A percentile compares a stretch with the other conserved stretches of the same genome.
phyloP scores from a whole-genome alignment of 2,888 invertebrate species.

The Dusona sp. region DNA sequence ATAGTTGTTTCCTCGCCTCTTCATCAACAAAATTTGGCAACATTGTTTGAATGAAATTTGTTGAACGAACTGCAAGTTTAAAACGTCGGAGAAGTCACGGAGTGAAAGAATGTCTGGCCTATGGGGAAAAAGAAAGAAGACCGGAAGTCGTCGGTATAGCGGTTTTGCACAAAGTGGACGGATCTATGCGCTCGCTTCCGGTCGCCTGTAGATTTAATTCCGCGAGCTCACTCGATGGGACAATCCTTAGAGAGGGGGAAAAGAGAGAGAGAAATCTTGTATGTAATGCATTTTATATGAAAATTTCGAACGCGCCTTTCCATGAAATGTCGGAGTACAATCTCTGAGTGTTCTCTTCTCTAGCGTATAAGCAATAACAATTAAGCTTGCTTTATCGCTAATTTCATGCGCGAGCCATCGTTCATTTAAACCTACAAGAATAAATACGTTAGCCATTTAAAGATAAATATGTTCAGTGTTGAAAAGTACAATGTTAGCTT shows the following conservation, averaged over 20 bases:
- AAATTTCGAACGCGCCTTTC: slow-evolving; percentile 64
- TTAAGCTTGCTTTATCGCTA: slow-evolving; percentile 77
- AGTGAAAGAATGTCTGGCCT: slow-evolving; percentile 8
- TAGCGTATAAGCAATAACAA: slow-evolving; percentile 81
- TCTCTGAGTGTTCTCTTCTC: slow-evolving; percentile 57
- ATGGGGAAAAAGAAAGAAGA: slow-evolving; percentile 26
- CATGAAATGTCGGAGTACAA: slow-evolving; percentile 52
- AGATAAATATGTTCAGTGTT: background rate
- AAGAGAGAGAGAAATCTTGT: background rate
- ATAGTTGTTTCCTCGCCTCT: too few species aligned
- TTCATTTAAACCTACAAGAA: slow-evolving; percentile 76
- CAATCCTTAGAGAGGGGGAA: slow-evolving; percentile 12
- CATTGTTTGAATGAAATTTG: background rate
- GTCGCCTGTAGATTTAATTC: slow-evolving; percentile 58
- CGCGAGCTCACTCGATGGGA: slow-evolving; percentile 61
- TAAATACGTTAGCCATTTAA: slow-evolving; percentile 74
- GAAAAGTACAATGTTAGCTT: background rate
- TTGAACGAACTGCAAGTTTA: slow-evolving; percentile 13
- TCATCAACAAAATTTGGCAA: too few species aligned
- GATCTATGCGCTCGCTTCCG: slow-evolving; percentile 59
- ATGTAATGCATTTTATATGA: slow-evolving; percentile 39
- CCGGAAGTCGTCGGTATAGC: slow-evolving; percentile 49
- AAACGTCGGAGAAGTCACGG: background rate
- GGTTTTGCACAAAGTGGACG: slow-evolving; percentile 52
- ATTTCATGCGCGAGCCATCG: slow-evolving; percentile 81